phyloP scores from a whole-genome alignment of 2,113 vertebrate species.

The Crypturellus undulatus region DNA sequence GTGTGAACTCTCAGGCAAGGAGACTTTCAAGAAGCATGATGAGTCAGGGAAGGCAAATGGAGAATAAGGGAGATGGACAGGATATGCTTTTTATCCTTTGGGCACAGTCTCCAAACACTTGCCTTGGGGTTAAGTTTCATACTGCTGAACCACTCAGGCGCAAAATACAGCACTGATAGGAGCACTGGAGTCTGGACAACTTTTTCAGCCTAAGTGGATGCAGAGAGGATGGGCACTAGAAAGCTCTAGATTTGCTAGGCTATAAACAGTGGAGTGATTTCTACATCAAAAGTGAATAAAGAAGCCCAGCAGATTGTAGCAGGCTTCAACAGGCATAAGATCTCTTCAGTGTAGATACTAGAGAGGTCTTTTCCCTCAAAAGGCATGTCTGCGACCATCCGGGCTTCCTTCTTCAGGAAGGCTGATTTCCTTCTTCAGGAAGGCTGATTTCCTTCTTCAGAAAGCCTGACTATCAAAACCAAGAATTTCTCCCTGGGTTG shows the following conservation, averaged over 20 bases:
- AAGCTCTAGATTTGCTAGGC: background rate
- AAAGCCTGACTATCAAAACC: background rate
- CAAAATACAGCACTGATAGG: background rate
- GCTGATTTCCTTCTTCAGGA: background rate
- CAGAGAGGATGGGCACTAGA: background rate
- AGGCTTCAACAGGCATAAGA: background rate
- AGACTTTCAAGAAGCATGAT: background rate
- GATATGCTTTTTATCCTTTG: background rate
- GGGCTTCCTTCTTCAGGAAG: background rate
- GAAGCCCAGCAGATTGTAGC: background rate
- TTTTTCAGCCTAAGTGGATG: background rate
- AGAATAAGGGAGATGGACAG: background rate
- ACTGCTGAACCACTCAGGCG: background rate
- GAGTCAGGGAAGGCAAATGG: background rate
- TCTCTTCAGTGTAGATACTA: background rate
- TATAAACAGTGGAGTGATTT: background rate
- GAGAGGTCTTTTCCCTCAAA: background rate
- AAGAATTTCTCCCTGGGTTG: background rate
- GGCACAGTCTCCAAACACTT: background rate
- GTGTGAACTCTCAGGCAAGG: background rate
- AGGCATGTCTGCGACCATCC: background rate
- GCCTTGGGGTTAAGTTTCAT: background rate
- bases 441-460: background rate
- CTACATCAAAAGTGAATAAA: background rate
- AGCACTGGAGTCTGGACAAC: background rate